Base-by-base conservation (phyloP, 2,888 invertebrate genomes). In the Meiosimyza decipiens region DNA sequence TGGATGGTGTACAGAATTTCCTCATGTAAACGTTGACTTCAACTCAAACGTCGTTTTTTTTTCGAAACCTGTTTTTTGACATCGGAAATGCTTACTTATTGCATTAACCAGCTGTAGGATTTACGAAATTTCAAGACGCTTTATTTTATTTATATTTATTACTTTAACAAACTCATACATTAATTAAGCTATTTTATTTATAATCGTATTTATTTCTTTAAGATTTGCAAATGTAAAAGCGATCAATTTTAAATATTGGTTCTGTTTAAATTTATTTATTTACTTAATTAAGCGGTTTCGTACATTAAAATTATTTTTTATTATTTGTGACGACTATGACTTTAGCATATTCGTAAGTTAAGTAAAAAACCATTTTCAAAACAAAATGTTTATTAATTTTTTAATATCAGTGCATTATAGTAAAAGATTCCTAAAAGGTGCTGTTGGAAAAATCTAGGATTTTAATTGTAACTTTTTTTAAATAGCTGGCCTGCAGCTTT, bases 401-500 rank as follows among this genome's bases (percentile, higher is more conserved):
- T 66, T 15, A 52, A 60, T 33, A 22, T 3, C 54, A 33, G 57
- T 57, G 59, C 68, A 15, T 22, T 50, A 66, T 33, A 40, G 28
- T 66, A 54, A 52, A 65, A 52, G 33, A 16, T 54, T 33, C 54
- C 52, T 66, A 66, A n/a, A 40, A 66, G 54, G 52, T 60, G 60
- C 60, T 69, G 51, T 59, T 49, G 59, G 22, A n/a, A 68, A 40
- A 22, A 59, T 16, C 49, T 22, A 57, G 16, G 40, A 33, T 60
- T 52, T 15, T 40, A 69, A 13, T 69, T 62, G 16, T 47, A 18
- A 18, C 40, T 47, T 40, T 57, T 62, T 59, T 22, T 69, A 50
- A 69, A 50, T 60, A 51, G 69, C 60, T 69, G 69, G 50, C 69
- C 69, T 52, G 69, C 69, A 69, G 69, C 69, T 69, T 69, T 51